These are phyloP conservation scores for Heliconius melpomene DNA, from an alignment of 1,140 invertebrate genomes.

Conservation along the genomic window DNA sequence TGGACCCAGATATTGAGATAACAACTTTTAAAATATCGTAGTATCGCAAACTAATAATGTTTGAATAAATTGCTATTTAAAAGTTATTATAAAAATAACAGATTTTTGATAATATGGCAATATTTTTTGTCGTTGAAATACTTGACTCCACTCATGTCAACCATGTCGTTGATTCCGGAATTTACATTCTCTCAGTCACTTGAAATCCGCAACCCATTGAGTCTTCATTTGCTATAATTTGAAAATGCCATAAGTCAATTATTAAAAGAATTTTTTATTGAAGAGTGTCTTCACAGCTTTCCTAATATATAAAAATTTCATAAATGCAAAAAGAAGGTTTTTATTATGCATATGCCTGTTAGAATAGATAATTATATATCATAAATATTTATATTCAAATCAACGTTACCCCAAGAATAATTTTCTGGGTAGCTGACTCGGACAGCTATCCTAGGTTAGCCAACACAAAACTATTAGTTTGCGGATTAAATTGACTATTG, in stretches of 20 bases:
- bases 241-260: too few species aligned
- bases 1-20: too few species aligned
- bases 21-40: too few species aligned
- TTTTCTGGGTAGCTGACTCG: slow-evolving; percentile 3
- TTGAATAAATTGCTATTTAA: too few species aligned
- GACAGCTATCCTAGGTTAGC: slow-evolving; percentile 23
- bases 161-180: too few species aligned
- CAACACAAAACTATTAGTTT: slow-evolving; percentile 27
- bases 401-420: background rate
- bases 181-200: too few species aligned
- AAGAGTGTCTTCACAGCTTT: too few species aligned
- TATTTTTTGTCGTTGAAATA: background rate
- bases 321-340: background rate
- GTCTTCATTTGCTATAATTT: too few species aligned
- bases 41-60: too few species aligned
- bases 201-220: too few species aligned
- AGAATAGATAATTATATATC: background rate
- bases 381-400: background rate
- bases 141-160: background rate
- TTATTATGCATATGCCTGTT: background rate
- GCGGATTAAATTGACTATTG: slow-evolving; percentile 9
- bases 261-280: too few species aligned
- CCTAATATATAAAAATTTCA: background rate
- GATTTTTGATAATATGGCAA: background rate
- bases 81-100: too few species aligned